These are phyloP conservation scores for Holacanthus passer DNA, from an alignment of 2,113 vertebrate genomes.

Conservation along the genomic window DNA sequence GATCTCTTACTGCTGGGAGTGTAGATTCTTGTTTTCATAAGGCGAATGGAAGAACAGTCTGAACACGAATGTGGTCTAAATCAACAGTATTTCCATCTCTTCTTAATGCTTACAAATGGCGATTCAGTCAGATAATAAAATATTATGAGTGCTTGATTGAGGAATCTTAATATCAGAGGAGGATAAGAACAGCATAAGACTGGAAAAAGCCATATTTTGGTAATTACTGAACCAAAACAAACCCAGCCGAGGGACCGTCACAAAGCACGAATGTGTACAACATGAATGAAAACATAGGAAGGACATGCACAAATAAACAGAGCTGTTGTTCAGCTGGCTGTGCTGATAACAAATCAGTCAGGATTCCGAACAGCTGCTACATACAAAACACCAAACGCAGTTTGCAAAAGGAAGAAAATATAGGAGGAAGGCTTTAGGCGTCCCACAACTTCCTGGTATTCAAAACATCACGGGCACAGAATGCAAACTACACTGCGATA, in stretches of 20 bases:
- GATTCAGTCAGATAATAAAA: constrained; percentile 25
- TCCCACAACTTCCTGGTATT: constrained; percentile 30
- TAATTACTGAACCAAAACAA: background rate
- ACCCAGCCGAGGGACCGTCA: constrained; percentile 1
- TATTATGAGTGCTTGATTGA: background rate
- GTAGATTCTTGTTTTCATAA: constrained; percentile 6
- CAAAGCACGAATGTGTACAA: background rate
- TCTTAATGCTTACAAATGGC: background rate
- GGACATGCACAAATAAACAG: background rate
- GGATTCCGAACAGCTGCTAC: constrained; percentile 23
- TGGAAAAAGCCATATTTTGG: background rate
- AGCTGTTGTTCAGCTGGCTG: constrained; percentile 11
- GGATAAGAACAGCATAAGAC: background rate
- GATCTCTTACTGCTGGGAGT: constrained; percentile 6
- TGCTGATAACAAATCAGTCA: background rate
- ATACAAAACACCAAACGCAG: constrained; percentile 29
- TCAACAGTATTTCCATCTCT: constrained; percentile 29
- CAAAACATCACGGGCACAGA: constrained; percentile 19
- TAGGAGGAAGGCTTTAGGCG: constrained; percentile 5
- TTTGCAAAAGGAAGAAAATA: constrained; percentile 31
- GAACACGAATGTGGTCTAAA: constrained; percentile 5
- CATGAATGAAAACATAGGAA: background rate
- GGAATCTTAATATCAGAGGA: background rate
- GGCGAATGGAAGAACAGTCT: constrained; percentile 13
- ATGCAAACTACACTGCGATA: constrained; percentile 13